Evolutionary conservation across 2,113 vertebrate species (phyloP), one percentile per base, ranked within the genome.

Genomic region (Ceratotherium simum): DNA sequence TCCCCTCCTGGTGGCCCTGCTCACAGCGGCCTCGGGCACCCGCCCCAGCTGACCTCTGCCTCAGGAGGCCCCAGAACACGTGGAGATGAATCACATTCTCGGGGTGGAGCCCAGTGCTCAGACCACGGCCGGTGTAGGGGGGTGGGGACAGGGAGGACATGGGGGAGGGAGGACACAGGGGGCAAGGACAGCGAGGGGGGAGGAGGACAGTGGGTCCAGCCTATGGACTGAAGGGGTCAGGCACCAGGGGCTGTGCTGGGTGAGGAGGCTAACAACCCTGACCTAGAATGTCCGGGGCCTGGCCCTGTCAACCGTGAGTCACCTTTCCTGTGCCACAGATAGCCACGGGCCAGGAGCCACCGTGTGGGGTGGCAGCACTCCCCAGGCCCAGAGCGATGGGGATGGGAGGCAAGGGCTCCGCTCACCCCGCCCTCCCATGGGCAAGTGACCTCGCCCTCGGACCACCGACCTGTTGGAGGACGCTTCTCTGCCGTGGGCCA

Each of bases 401-500:
- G 39, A 36, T 9, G 1, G 17, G 8, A 58, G 12, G 75, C 56
- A 67, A 25, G 14, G 69, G 67, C 12, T 6, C 33, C 23, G 0
- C 27, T 27, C 3, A 7, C 33, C 36, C 70, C 23, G 33, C 8
- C 64, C 2, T 7, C 20, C 9, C 11, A 9, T 1, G 5, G 5
- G 21, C 9, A 31, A 51, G 31, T 23, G 23, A 12, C 36, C 36
- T 31, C 11, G 9, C 14, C 36, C 64, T 10, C 0, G 0, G n/a
- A 33, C 20, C 11, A n/a, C 33, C 0, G 33, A 29, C 54, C 12
- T 72, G 36, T 3, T 1, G 17, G 64, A 3, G 8, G 83, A 12
- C 12, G 25, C 42, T 16, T 8, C 14, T 13, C 6, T 8, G 16
- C 2, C 1, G 16, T 6, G 18, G 78, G 69, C 12, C 6, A 0